Percentiles rank a stretch among this genome's conserved stretches.
These are phyloP conservation scores for Dicentrarchus labrax DNA, from an alignment of 2,113 vertebrate species.

Conservation along the genomic window DNA sequence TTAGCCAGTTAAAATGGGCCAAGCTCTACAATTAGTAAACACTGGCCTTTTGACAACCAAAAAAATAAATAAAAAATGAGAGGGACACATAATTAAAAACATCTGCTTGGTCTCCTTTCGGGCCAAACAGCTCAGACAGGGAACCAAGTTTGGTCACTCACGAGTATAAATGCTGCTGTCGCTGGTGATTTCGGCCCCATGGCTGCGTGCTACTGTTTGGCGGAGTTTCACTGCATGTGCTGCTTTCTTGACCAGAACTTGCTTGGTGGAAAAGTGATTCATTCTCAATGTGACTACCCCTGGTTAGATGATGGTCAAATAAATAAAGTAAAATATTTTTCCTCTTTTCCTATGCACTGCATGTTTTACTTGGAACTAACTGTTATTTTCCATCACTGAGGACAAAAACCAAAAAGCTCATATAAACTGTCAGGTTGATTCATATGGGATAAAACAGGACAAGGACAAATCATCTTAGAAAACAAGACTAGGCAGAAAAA, in stretches of 20 bases:
- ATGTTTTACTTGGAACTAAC: neutral
- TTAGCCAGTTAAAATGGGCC: neutral
- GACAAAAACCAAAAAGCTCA: neutral
- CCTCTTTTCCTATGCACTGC: neutral
- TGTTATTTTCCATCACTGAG: neutral
- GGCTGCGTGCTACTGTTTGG: neutral
- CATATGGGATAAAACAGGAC: neutral
- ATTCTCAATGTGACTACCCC: neutral
- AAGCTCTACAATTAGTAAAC: conserved; percentile 8
- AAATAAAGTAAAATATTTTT: neutral
- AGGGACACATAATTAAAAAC: conserved; percentile 15
- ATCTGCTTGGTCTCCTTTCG: neutral
- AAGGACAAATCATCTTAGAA: neutral
- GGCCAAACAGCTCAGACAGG: neutral
- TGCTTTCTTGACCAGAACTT: neutral
- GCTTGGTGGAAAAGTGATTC: neutral
- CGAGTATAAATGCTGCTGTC: neutral
- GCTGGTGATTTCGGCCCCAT: neutral
- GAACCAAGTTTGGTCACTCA: neutral
- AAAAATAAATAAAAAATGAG: neutral
- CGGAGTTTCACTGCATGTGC: neutral
- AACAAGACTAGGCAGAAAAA: neutral
- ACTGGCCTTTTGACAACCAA: neutral
- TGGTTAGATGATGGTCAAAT: neutral
- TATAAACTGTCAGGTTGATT: neutral